Base-by-base conservation (phyloP, 2,797 vertebrate species). In the Takifugu ocellatus region DNA sequence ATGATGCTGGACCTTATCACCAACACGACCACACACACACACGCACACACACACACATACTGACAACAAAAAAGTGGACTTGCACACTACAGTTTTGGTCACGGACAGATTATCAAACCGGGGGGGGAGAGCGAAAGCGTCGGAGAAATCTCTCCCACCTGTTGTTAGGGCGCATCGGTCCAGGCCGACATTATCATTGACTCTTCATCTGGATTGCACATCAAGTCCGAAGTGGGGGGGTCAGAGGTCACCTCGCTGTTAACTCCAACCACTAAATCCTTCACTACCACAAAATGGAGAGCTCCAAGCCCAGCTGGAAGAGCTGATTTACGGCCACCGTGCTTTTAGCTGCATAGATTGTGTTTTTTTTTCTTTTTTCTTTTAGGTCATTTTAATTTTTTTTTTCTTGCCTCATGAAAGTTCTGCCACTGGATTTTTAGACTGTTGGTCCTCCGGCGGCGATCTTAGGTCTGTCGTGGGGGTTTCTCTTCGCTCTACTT, bases 391-490 rank as follows among this genome's bases (percentile, higher is more conserved):
- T 71, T 72, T 66, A 12, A 11, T 46, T 49, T 56, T 70, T 54
- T 54, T 58, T 72, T 74, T 74, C 61, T 54, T 66, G 74, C 66
- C 58, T 85, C 73, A 81, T 86, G 75, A 84, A 87, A 88, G 87
- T 90, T 85, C 82, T 86, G 79, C 85, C 84, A 89, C 86, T 88
- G 88, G 88, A 90, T 87, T 87, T 71, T 78, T 80, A 68, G 72
- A 83, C 78, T 77, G 64, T 55, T 68, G 60, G 72, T 39, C 59
- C 75, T 77, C 71, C 74, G 68, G 64, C 72, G 74, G 79, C 58
- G 65, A 53, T 74, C 62, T 63, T 82, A 68, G 66, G 63, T 78
- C 69, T 60, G 68, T 68, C 78, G 68, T 63, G 63, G 60, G 57
- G 60, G 47, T 58, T 60, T 70, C 52, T 70, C 74, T n/a, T n/a